Conservation (phyloP, 2,113 vertebrate species). For the Myiozetetes cayanensis region DNA sequence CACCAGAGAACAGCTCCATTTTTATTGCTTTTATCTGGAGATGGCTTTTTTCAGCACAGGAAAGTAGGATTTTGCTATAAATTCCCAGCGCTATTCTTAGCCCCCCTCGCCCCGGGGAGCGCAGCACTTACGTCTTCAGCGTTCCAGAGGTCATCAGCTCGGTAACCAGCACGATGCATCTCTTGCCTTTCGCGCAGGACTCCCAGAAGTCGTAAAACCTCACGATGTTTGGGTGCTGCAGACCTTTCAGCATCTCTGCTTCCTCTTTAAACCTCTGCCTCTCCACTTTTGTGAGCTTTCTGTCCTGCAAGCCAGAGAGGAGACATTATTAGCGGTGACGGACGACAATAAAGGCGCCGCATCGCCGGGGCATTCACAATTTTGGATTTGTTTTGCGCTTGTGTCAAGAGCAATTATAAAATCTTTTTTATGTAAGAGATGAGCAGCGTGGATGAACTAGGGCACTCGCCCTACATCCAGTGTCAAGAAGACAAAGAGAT, state of each 20-base stretch:
- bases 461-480: background rate
- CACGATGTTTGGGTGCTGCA: constrained; percentile 97
- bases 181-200: constrained; percentile 90
- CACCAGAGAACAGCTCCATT: constrained; percentile 30
- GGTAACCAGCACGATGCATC: constrained; percentile 94
- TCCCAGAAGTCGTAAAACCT: constrained; percentile 99
- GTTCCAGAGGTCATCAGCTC: constrained; percentile 99
- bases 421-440: constrained; percentile 25
- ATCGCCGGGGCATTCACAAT: background rate
- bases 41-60: background rate
- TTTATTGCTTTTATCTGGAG: constrained; percentile 7
- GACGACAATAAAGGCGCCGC: background rate
- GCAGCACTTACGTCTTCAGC: constrained; percentile 90
- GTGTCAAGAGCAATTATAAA: background rate
- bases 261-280: constrained; percentile 97
- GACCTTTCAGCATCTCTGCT: constrained; percentile 95
- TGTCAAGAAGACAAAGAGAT: background rate
- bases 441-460: background rate
- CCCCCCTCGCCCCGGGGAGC: background rate
- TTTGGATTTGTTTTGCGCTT: background rate
- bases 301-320: constrained; percentile 76
- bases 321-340: background rate
- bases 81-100: constrained; percentile 12
- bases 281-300: constrained; percentile 93
- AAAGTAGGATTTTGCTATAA: constrained; percentile 55